A percentile compares a stretch with the other conserved stretches of the same genome.
Conservation (phyloP, 1,140 invertebrate species). For the Tetramorium simillimum region DNA sequence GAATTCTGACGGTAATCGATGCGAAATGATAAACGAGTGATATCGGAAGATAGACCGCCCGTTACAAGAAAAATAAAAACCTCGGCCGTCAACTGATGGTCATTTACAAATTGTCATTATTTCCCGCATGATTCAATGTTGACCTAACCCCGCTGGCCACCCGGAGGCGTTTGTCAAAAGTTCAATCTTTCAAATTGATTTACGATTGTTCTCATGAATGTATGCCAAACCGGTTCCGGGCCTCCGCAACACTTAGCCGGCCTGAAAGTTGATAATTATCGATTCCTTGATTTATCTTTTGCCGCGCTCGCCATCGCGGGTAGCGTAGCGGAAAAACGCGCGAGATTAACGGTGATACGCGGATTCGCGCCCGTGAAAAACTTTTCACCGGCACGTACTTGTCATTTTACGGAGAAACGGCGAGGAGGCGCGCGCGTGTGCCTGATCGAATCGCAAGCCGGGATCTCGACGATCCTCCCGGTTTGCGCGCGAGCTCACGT, state of each 20-base stretch:
- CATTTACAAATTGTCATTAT: constrained; percentile 62
- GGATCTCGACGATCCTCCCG: neutral
- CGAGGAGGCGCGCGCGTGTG: neutral
- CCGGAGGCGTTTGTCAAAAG: constrained; percentile 60
- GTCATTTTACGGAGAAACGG: neutral
- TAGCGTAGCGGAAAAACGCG: neutral
- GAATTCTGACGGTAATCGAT: constrained; percentile 19
- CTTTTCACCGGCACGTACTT: neutral
- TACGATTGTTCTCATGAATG: constrained; percentile 60
- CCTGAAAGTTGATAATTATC: constrained; percentile 57
- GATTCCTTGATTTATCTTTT: constrained; percentile 46
- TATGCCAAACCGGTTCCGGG: constrained; percentile 54
- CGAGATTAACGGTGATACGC: neutral
- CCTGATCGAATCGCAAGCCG: neutral
- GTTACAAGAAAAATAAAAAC: constrained; percentile 25
- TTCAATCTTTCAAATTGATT: constrained; percentile 64
- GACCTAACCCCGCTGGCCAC: constrained; percentile 55
- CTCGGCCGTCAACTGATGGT: constrained; percentile 16
- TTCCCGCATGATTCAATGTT: constrained; percentile 58
- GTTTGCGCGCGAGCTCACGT: neutral
- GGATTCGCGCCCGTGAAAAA: neutral
- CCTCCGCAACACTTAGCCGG: constrained; percentile 9
- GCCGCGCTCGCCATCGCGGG: neutral
- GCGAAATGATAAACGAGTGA: neutral
- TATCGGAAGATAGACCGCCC: neutral